Percentiles rank a stretch among this genome's conserved stretches.
Evolutionary conservation across 2,113 vertebrate genomes (phyloP).

Genomic region (Jaculus jaculus): DNA sequence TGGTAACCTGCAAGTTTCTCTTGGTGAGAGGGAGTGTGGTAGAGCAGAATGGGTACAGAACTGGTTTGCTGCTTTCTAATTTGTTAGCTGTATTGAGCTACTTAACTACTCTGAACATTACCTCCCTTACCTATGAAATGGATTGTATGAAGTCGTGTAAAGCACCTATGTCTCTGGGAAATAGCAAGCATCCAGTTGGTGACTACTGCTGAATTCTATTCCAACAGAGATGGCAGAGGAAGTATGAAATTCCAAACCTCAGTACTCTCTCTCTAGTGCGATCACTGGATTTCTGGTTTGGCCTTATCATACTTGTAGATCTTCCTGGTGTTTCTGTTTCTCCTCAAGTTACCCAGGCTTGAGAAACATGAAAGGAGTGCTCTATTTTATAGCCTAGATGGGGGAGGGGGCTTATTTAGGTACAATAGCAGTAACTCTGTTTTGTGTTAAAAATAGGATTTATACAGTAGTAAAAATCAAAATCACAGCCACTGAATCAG

Average conservation of each 20-base stretch:
- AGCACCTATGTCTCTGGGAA: background rate
- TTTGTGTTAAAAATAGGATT: constrained; percentile 10
- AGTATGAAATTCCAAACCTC: background rate
- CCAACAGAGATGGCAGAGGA: background rate
- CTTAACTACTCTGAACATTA: background rate
- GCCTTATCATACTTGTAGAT: background rate
- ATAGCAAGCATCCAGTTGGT: background rate
- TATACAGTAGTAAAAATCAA: background rate
- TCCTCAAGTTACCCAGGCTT: background rate
- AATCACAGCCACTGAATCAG: background rate
- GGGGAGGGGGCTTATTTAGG: too few relatives aligned
- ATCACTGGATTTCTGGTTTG: background rate
- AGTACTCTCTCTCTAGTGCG: background rate
- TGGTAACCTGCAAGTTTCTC: background rate
- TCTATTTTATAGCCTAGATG: background rate
- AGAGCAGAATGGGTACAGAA: background rate
- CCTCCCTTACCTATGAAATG: background rate
- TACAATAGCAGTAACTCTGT: background rate
- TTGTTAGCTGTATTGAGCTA: background rate
- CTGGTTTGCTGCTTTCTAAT: background rate
- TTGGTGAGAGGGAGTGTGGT: background rate
- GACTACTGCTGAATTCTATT: background rate
- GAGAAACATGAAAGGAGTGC: background rate
- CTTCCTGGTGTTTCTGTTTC: background rate
- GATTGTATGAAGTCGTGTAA: background rate